A percentile compares a stretch with the other conserved stretches of the same genome.
phyloP scores from a whole-genome alignment of 2,113 vertebrate species.

The Calypte anna region DNA sequence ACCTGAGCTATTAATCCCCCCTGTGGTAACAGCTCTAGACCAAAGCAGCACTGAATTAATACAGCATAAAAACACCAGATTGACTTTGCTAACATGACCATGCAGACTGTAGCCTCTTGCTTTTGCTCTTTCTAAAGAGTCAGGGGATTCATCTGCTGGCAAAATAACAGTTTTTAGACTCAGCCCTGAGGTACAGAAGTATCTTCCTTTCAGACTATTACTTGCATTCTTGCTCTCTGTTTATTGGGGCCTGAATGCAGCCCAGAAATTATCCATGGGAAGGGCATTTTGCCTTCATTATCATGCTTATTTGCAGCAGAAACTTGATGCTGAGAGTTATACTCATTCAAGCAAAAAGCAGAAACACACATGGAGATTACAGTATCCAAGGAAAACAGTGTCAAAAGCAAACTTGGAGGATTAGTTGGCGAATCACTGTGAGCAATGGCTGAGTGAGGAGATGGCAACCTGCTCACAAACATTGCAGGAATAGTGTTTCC shows the following conservation, averaged over 20 bases:
- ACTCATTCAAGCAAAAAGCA: background rate
- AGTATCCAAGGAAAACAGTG: background rate
- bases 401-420: background rate
- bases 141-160: background rate
- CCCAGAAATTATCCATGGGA: background rate
- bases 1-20: background rate
- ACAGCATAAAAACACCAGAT: background rate
- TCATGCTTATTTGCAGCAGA: background rate
- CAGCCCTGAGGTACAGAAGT: background rate
- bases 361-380: background rate
- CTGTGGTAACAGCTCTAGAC: background rate
- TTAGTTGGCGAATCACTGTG: background rate
- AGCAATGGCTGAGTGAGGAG: background rate
- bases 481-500: background rate
- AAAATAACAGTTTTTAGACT: background rate
- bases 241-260: background rate
- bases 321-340: background rate
- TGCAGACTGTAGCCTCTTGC: background rate
- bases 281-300: background rate
- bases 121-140: background rate
- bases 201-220: background rate
- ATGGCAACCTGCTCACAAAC: background rate
- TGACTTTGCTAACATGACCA: background rate
- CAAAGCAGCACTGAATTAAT: background rate
- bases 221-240: background rate